Base-by-base conservation (phyloP, 53 echinoderm and acorn worm genomes). In the Actinopyga echinites region DNA sequence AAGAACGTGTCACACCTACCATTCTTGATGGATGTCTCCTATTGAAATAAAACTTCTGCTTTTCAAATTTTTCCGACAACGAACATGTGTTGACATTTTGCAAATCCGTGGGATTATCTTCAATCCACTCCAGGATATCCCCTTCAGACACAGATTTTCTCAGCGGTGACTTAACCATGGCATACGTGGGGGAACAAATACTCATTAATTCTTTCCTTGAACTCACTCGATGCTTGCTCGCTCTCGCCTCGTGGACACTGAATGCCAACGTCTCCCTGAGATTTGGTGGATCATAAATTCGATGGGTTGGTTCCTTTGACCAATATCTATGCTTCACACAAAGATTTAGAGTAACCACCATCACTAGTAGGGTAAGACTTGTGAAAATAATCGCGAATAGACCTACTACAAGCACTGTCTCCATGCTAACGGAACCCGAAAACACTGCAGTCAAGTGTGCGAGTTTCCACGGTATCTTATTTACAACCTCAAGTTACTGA, bases 91-190 rank as follows among this genome's bases (percentile, higher is more conserved):
- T 71, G 26, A 1, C 24, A 15, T 15, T 71, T 21, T 12, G n/a
- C 9, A 42, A 35, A 49, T 49, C 17, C 1, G 11, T 11, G 11
- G 49, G 49, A 2, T 71, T 22, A 4, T 42, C 71, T 11, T 40
- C 71, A 0, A 40, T 12, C 71, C 71, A 71, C 25, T 42, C 44
- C 26, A 71, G 22, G 10, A 71, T 42, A 71, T 71, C 71, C 13
- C 71, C 71, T 25, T 71, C 71, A 19, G 71, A 71, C 0, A 71
- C 44, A n/a, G 71, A 71, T 42, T 71, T 71, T 44, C 71, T 22
- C 21, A 71, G 34, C 15, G 71, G 71, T 40, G 71, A 71, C 15
- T 71, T 71, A 24, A 71, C 71, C 71, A 71, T 71, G 13, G 40
- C 71, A 40, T 42, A 71, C 19, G 71, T 71, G 22, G 71, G 26